Conservation (phyloP, 2,888 invertebrate species). For the Lacanobia oleracea region DNA sequence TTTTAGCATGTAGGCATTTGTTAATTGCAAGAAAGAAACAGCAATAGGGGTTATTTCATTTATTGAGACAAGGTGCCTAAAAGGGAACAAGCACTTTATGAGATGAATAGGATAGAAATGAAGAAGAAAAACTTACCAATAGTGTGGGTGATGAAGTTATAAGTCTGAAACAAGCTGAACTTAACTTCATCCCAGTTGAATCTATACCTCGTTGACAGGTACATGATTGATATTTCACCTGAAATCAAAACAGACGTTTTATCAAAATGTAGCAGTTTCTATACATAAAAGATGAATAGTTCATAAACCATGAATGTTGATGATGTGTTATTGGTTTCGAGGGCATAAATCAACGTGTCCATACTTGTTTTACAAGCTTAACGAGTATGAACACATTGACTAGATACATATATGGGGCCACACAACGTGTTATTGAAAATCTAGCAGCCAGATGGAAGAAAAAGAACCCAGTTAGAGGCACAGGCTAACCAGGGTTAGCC, state of each 20-base stretch:
- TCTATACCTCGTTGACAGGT: conserved; percentile 83
- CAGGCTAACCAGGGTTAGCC: too few species aligned
- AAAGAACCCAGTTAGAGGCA: too few species aligned
- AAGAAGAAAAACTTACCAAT: conserved; percentile 72
- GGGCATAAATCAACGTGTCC: background rate
- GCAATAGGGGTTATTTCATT: too few species aligned
- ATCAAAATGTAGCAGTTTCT: background rate
- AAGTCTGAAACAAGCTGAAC: conserved; percentile 85
- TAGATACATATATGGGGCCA: background rate
- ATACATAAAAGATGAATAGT: too few species aligned
- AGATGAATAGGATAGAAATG: background rate
- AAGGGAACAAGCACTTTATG: background rate
- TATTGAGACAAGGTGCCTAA: background rate
- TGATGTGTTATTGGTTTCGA: background rate
- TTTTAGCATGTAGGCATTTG: too few species aligned
- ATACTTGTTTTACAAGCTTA: background rate
- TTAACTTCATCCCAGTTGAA: conserved; percentile 87
- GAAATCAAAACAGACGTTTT: conserved; percentile 58
- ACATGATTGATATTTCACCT: conserved; percentile 85
- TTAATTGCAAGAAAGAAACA: too few species aligned
- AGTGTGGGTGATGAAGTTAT: conserved; percentile 84
- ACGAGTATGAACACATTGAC: background rate
- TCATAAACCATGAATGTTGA: too few species aligned
- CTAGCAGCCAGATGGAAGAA: too few species aligned
- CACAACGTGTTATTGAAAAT: too few species aligned